A percentile compares a stretch with the other conserved stretches of the same genome.
Evolutionary conservation across 2,113 vertebrate species (phyloP).

Genomic region (Chloropsis cyanopogon): DNA sequence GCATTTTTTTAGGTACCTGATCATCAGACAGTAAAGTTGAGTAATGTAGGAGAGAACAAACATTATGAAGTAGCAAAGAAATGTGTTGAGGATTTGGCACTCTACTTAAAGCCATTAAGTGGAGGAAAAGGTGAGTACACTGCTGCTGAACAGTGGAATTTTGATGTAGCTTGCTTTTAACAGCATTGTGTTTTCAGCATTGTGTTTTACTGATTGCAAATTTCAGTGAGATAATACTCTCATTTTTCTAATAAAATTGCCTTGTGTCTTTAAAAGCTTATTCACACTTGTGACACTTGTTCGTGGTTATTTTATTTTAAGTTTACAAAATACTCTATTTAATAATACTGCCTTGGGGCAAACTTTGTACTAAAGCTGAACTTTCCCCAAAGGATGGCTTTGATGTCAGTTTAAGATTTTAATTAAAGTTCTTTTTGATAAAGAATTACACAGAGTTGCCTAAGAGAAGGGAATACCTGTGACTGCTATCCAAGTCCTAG

Average conservation of each 20-base stretch:
- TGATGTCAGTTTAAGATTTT: not conserved
- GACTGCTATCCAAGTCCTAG: not conserved
- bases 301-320: not conserved
- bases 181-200: not conserved
- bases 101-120: constrained; percentile 92
- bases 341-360: not conserved
- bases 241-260: not conserved
- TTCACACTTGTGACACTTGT: not conserved
- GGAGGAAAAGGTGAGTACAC: constrained; percentile 89
- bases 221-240: not conserved
- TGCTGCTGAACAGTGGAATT: not conserved
- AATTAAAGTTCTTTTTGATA: not conserved
- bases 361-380: not conserved
- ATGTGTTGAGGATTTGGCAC: constrained; percentile 92
- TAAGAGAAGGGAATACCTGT: not conserved
- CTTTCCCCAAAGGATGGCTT: not conserved
- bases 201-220: not conserved
- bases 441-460: not conserved
- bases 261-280: not conserved
- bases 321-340: not conserved
- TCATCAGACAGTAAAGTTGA: constrained; percentile 85
- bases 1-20: constrained; percentile 81
- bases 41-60: constrained; percentile 84
- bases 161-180: not conserved
- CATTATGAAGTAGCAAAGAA: constrained; percentile 92